Base-by-base conservation (phyloP, 2,113 vertebrate species). In the Pomatostomus ruficeps region DNA sequence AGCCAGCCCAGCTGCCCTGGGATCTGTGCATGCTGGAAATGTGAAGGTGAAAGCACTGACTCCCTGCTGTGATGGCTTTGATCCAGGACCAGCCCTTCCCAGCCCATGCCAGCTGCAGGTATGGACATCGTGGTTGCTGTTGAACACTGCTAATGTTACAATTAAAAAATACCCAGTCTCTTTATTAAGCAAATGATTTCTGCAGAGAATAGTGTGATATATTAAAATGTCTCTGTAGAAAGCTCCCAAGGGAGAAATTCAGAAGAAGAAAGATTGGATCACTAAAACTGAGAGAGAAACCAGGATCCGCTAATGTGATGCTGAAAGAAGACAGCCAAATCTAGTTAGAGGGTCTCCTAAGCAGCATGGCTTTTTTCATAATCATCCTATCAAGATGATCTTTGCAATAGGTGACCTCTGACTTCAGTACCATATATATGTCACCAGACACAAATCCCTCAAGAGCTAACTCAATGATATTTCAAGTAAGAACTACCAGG, bases 371-470 rank as follows among this genome's bases (percentile, higher is more conserved):
- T 92, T 92, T 96, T 88, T 84, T 86, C 80, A 92, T 93, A 80
- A 94, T 95, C 89, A 92, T 78, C 79, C 71, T 49, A 75, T 95
- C 89, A 88, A 90, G 88, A 95, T 65, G 93, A 94, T 94, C 93
- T 94, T 58, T 90, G 93, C 85, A 93, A 85, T 73, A 59, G 59
- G 72, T 2, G 43, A 96, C 94, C 93, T 94, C 91, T 96, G 93
- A 83, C 94, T 96, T 94, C 7, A 8, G 10, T 83, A 88, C 82
- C 88, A 96, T 91, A 96, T 85, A 89, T 91, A 94, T 95, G 90
- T 90, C 96, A 95, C 85, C 89, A 96, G 95, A 93, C 94, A 91
- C 85, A 88, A 96, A 96, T 96, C 96, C 82, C 88, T 96, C 95
- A 97, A 95, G 82, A 93, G 77, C 88, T 93, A 96, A 94, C 89